Evolutionary conservation across 2,888 invertebrate species (phyloP), one percentile per base, ranked within the genome.

Genomic region (Parnassius apollo): DNA sequence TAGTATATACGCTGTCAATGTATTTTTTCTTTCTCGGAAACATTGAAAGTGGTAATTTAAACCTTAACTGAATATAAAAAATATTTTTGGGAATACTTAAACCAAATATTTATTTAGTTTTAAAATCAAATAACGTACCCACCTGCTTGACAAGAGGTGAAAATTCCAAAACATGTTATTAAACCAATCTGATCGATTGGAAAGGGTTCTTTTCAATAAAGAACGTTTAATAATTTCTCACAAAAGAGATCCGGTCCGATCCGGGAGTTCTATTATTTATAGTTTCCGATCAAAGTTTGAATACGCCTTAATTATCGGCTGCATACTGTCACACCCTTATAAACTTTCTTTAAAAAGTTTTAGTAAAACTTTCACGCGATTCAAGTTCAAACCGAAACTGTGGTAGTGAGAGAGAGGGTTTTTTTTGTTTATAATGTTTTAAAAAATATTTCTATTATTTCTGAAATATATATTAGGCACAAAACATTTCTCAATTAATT

Each of bases 251-350:
- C 92, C 92, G 92, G 89, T 86, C 81, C 81, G 80, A 82, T 83
- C 18, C 83, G 83, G 82, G 81, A 86, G 76, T 87, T 87, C 85
- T 86, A 86, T 90, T 90, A 89, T 90, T 91, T 89, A 90, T 85
- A 88, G 85, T 88, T 91, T 90, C 90, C 90, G 89, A 90, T 89
- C 86, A 78, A 73, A 80, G 81, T 82, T 77, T 92, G 91, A 91
- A 91, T 91, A 90, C 86, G 85, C 89, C 90, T 90, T 92, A 92
- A 92, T 92, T 92, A 92, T 91, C 83, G 85, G 77, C 85, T 85
- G 71, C 70, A 77, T 73, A 81, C 75, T 85, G 84, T 86, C 83
- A 81, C 85, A 83, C 91, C 90, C 85, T 83, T 82, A 75, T 68
- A 72, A 49, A 71, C 73, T 78, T 82, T 82, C 71, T 73, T 81